Evolutionary conservation across 1,140 invertebrate species (phyloP).

Genomic region (Drosophila obscura): DNA sequence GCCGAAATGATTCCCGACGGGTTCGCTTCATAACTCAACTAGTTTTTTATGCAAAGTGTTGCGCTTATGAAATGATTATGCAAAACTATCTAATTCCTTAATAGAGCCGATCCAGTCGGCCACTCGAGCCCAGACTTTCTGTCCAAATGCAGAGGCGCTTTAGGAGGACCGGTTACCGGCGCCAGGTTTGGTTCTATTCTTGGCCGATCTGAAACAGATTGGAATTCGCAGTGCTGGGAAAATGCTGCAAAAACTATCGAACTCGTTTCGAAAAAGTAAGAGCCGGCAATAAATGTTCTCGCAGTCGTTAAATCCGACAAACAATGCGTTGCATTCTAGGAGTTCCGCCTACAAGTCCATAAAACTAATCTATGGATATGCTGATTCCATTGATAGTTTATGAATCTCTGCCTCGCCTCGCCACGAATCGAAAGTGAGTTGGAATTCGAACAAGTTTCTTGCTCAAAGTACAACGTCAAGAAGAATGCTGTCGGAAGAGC

Average conservation of each 20-base stretch:
- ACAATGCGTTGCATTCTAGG: constrained; percentile 44
- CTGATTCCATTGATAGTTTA: constrained; percentile 46
- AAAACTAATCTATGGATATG: constrained; percentile 45
- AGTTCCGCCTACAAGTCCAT: constrained; percentile 62
- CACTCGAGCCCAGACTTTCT: constrained; percentile 39
- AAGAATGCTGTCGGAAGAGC: constrained; percentile 50
- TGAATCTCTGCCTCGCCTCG: constrained; percentile 14
- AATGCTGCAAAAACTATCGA: constrained; percentile 64
- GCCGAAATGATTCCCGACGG: constrained; percentile 56
- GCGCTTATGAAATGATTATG: constrained; percentile 78
- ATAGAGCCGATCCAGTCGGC: constrained; percentile 47
- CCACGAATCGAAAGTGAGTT: constrained; percentile 35
- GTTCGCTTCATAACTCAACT: constrained; percentile 68
- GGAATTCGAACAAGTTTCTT: constrained; percentile 32
- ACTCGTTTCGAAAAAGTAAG: constrained; percentile 59
- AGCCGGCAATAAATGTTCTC: constrained; percentile 52
- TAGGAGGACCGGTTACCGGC: constrained; percentile 55
- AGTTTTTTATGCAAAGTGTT: constrained; percentile 72
- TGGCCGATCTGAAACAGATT: constrained; percentile 24
- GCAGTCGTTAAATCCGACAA: constrained; percentile 54
- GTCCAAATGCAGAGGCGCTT: constrained; percentile 56
- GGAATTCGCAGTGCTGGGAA: constrained; percentile 40
- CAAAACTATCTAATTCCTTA: constrained; percentile 65
- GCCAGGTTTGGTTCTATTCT: constrained; percentile 18
- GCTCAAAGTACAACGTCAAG: constrained; percentile 38